phyloP scores from a whole-genome alignment of 2,113 vertebrate genomes.

The Sylvia atricapilla region DNA sequence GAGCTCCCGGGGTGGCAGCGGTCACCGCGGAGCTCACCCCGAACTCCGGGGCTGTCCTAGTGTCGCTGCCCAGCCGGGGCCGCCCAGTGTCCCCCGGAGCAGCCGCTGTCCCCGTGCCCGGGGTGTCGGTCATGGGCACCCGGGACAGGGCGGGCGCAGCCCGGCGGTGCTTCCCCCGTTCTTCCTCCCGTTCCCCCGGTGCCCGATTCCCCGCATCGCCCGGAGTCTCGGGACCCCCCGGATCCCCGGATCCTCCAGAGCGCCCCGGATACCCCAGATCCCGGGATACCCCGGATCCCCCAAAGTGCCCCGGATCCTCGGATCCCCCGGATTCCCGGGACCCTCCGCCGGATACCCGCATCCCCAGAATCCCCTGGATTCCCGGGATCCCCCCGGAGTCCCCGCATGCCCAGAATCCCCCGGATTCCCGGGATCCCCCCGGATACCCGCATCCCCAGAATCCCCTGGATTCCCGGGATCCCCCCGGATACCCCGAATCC shows the following conservation, averaged over 20 bases:
- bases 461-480: no score
- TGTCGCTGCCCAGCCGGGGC: background rate
- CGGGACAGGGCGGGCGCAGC: background rate
- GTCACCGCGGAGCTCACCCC: background rate
- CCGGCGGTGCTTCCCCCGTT: background rate
- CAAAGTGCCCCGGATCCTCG: no score
- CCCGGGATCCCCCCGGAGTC: no score
- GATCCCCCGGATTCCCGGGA: no score
- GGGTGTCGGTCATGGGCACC: background rate
- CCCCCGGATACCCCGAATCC: background rate
- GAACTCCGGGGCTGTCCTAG: accelerated
- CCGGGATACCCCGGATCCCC: background rate
- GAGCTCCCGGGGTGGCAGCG: no score
- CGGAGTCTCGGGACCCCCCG: no score
- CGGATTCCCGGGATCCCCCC: no score
- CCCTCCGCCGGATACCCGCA: no score
- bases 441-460: accelerated
- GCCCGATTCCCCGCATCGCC: background rate
- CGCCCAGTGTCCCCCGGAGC: no score
- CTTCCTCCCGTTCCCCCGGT: background rate
- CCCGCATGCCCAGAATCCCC: no score
- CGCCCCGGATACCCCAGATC: background rate
- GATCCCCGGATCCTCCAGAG: no score
- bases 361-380: no score
- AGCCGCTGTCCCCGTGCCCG: background rate